phyloP scores from a whole-genome alignment of 2,797 vertebrate species.

The Acrossocheilus wenchowensis region DNA sequence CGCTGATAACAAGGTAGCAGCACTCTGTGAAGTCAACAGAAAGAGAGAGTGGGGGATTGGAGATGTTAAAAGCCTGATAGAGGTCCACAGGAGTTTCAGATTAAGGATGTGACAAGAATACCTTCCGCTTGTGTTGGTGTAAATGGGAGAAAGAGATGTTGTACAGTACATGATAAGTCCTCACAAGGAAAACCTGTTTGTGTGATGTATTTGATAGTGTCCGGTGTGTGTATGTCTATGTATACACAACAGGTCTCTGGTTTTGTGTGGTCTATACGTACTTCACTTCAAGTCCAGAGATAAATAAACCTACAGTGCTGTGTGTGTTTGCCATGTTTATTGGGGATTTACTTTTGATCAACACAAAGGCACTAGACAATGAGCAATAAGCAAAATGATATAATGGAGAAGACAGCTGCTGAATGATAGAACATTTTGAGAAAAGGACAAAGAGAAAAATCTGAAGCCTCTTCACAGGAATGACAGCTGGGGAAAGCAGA shows the following conservation, averaged over 20 bases:
- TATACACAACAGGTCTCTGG: neutral
- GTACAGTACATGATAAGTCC: neutral
- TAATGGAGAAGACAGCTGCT: neutral
- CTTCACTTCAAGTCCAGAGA: neutral
- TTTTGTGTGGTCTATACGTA: neutral
- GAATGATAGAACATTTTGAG: neutral
- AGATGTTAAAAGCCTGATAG: constrained; percentile 65
- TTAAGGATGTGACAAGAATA: constrained; percentile 8
- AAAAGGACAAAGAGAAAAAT: constrained; percentile 1
- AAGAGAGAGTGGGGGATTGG: constrained; percentile 58
- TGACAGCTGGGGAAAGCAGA: neutral
- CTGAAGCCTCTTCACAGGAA: neutral
- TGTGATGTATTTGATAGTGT: neutral
- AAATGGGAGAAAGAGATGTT: neutral
- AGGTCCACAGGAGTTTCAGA: constrained; percentile 12
- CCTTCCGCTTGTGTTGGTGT: constrained; percentile 8
- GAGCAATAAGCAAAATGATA: neutral
- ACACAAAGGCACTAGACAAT: neutral
- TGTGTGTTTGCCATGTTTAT: neutral
- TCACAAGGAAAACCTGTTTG: neutral
- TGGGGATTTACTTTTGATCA: neutral
- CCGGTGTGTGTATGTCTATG: neutral
- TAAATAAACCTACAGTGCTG: neutral
- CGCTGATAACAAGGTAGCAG: constrained; percentile 75
- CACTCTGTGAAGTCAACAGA: constrained; percentile 74